Evolutionary conservation across 2,797 vertebrate species (phyloP), one percentile per base, ranked within the genome.

Genomic region (Oreochromis grahami): DNA sequence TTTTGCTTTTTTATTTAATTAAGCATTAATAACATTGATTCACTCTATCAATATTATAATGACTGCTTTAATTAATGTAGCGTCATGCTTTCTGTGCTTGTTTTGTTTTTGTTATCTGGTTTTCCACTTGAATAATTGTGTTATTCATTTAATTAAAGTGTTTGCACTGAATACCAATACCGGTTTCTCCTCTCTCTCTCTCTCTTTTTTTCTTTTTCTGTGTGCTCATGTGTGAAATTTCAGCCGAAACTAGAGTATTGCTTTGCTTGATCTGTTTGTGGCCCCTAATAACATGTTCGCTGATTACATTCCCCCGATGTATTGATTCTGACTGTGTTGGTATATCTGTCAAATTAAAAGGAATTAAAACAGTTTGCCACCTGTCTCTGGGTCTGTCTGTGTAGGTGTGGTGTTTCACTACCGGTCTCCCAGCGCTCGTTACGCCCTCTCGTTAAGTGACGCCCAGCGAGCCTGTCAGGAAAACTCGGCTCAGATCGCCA

Each of bases 371-470:
- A 9, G 21, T 77, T 79, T 32, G 12, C 34, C 58, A 68, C 55
- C 24, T 80, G 45, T 79, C 36, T 41, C 63, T 74, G 68, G 68
- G 17, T 74, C 68, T 74, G 51, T 38, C 32, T 9, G 14, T 58
- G 50, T 88, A 99, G 98, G 98, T 34, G 97, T 98, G 1, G 97
- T 99, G 84, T 99, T 99, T 93, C 98, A 98, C 85, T 99, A 98
- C 91, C 97, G 96, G 24, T 92, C 96, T 1, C 94, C 95, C 6
- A 94, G 93, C 8, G 81, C 96, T 26, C 96, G 97, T 56, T 98
- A 99, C 2, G 93, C 97, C 0, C 93, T 99, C 87, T 97, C 96
- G 12, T 99, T 99, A 7, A 3, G 89, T 0, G 96, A 97, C 0
- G 98, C 98, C 3, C 96, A 94, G 78, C 96, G 78, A 1, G 97